Percentiles rank a stretch among this genome's conserved stretches.
phyloP scores from a whole-genome alignment of 1,140 invertebrate genomes.

The Zophobas morio region DNA sequence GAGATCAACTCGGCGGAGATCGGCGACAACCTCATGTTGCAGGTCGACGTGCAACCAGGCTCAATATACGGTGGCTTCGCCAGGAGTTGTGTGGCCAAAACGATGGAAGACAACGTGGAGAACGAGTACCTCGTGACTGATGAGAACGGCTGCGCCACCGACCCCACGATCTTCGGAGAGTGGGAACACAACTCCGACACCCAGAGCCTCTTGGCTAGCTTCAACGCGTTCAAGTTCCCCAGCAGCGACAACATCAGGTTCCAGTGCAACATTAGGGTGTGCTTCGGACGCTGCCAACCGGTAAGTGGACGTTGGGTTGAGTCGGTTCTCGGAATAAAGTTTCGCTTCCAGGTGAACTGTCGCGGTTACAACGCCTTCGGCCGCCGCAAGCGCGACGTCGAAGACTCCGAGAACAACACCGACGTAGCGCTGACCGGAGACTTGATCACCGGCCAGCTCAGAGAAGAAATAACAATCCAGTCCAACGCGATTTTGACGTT shows the following conservation, averaged over 20 bases:
- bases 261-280: conserved; percentile 96
- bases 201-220: conserved; percentile 86
- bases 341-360: conserved; percentile 83
- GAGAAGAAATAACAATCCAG: conserved; percentile 93
- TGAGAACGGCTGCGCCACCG: conserved; percentile 93
- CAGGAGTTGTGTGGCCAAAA: conserved; percentile 92
- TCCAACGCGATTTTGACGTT: conserved; percentile 93
- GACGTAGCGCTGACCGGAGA: conserved; percentile 74
- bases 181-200: conserved; percentile 91
- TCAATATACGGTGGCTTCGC: conserved; percentile 96
- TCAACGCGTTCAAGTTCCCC: conserved; percentile 97
- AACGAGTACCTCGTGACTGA: conserved; percentile 95
- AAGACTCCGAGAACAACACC: conserved; percentile 70
- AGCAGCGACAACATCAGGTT: conserved; percentile 95
- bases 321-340: not conserved
- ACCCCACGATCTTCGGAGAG: conserved; percentile 92
- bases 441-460: conserved; percentile 83
- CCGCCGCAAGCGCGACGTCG: conserved; percentile 79
- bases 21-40: conserved; percentile 90
- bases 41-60: conserved; percentile 94
- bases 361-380: conserved; percentile 92
- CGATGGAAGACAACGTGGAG: conserved; percentile 89
- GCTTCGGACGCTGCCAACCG: conserved; percentile 95
- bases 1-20: conserved; percentile 94
- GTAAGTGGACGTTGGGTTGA: conserved; percentile 71